Percentiles rank a stretch among this genome's conserved stretches.
Evolutionary conservation across 2,888 invertebrate species (phyloP).

Genomic region (Drosophila helvetica): DNA sequence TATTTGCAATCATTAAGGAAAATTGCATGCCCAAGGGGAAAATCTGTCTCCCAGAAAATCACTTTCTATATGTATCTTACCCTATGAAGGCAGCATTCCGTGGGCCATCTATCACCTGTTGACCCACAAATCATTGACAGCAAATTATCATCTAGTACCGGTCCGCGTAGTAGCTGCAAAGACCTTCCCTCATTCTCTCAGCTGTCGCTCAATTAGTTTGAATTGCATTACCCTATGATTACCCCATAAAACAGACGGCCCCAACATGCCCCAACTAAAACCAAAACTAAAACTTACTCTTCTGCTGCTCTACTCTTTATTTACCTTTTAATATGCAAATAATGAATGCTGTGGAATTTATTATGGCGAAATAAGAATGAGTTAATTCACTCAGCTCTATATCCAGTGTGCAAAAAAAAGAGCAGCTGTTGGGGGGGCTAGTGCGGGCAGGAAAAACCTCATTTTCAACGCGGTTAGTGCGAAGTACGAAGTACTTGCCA

Average conservation of each 20-base stretch:
- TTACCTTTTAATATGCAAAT: constrained; percentile 74
- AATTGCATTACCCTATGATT: constrained; percentile 55
- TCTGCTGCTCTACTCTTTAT: constrained; percentile 46
- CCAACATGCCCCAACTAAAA: constrained; percentile 34
- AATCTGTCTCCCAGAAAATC: constrained; percentile 8
- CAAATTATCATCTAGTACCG: constrained; percentile 52
- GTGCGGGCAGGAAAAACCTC: constrained; percentile 50
- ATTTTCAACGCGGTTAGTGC: constrained; percentile 61
- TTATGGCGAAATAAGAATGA: constrained; percentile 55
- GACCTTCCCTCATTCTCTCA: not conserved
- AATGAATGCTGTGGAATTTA: constrained; percentile 71
- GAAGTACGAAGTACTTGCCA: constrained; percentile 61
- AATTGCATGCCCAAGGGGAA: constrained; percentile 50
- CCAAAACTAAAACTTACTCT: constrained; percentile 41
- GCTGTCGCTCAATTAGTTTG: constrained; percentile 59
- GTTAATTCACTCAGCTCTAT: constrained; percentile 37
- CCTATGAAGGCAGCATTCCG: constrained; percentile 28
- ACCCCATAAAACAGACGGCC: constrained; percentile 42
- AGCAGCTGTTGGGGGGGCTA: constrained; percentile 24
- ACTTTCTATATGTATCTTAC: not conserved
- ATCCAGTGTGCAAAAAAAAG: constrained; percentile 50
- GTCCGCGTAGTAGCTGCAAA: constrained; percentile 50
- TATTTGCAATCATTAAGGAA: constrained; percentile 74
- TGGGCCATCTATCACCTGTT: constrained; percentile 63
- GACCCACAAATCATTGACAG: constrained; percentile 62